These are phyloP conservation scores for Apoderus coryli DNA, from an alignment of 2,888 invertebrate genomes.

Conservation along the genomic window DNA sequence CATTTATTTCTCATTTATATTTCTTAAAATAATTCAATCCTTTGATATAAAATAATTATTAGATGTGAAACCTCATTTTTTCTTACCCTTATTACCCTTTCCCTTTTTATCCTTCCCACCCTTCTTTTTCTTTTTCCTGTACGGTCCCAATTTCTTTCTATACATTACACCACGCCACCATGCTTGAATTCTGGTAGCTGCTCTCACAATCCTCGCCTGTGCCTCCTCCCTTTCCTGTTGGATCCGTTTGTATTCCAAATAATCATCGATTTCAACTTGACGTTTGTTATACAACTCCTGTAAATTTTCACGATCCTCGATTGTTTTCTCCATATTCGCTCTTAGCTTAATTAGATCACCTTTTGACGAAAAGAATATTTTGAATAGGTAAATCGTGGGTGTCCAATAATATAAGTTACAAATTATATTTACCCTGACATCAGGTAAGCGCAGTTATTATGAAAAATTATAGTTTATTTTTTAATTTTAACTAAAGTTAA, in stretches of 20 bases:
- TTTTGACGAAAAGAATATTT: too few species aligned
- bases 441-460: too few species aligned
- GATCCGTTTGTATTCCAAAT: constrained; percentile 19
- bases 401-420: too few species aligned
- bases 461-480: too few species aligned
- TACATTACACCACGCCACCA: constrained; percentile 27
- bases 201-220: constrained; percentile 14
- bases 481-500: too few species aligned
- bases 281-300: constrained; percentile 18
- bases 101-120: constrained; percentile 15
- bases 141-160: constrained; percentile 22
- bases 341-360: constrained; percentile 20
- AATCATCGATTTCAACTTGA: constrained; percentile 21
- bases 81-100: constrained; percentile 12
- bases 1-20: too few species aligned
- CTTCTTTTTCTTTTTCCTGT: constrained; percentile 20
- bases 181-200: constrained; percentile 23
- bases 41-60: too few species aligned
- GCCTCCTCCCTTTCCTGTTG: constrained; percentile 18
- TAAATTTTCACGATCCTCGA: constrained; percentile 16
- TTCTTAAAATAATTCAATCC: too few species aligned
- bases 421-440: too few species aligned
- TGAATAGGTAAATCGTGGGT: too few species aligned
- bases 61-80: too few species aligned
- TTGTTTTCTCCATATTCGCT: constrained; percentile 19